Base-by-base conservation (phyloP, 2,797 vertebrate genomes). In the Xiphophorus birchmanni region DNA sequence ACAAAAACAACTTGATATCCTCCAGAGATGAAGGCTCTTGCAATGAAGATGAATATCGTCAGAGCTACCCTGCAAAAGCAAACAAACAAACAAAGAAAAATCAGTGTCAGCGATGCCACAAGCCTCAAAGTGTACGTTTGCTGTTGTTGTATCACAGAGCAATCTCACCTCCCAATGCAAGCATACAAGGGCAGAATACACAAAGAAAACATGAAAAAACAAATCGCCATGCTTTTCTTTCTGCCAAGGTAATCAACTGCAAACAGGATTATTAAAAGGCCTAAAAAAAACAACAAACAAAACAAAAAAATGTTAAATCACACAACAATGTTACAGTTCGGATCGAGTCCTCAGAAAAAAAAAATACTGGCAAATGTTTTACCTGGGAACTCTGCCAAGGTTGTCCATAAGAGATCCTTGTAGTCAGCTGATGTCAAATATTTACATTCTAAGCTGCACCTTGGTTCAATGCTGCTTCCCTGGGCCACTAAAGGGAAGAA, bases 371-470 rank as follows among this genome's bases (percentile, higher is more conserved):
- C 3, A 0, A 73, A 23, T 15, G 29, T 75, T 76, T 91, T 58
- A 98, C 98, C 98, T 94, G 98, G 97, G 87, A 99, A 97, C 91
- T 99, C 98, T 6, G 97, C 97, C 23, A 98, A 88, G 0, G 97
- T 97, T 1, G 97, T 99, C 98, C 97, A 99, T 82, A 99, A 94
- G 82, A 99, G 95, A 73, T 98, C 96, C 75, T 94, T 96, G 94
- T 99, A 99, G 80, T 99, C 98, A 18, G 93, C 94, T 80, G 95
- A 89, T 10, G 96, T 97, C 91, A 99, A 94, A 89, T 96, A 96
- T 91, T 97, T 97, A 82, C 97, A 99, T 83, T 96, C 95, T 86
- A 98, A 90, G 87, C 93, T 96, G 89, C 98, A 99, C 23, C 93
- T 95, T 0, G 94, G 94, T 84, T 97, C 96, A 4, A 92, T 93